These are phyloP conservation scores for Atopsyche davidsoni DNA, from an alignment of 1,140 invertebrate species.

Conservation along the genomic window DNA sequence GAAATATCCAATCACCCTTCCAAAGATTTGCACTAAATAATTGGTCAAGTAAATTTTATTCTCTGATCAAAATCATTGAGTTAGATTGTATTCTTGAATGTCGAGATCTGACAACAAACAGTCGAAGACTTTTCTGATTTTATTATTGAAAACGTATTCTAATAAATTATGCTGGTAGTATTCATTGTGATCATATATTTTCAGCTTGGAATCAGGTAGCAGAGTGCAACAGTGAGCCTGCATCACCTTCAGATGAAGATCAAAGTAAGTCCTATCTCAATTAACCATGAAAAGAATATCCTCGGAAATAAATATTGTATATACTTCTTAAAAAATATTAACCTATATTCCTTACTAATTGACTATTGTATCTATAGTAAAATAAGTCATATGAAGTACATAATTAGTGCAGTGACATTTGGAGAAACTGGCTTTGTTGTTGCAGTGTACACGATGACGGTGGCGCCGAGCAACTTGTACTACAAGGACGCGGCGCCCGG, in stretches of 20 bases:
- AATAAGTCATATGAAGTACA: background rate
- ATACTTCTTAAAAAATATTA: background rate
- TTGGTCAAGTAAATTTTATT: no score
- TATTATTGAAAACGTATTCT: no score
- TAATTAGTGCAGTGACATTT: no score
- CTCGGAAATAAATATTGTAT: background rate
- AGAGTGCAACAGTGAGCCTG: conserved; percentile 48
- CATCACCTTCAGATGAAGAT: conserved; percentile 45
- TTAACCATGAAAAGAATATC: conserved; percentile 7
- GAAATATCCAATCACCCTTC: no score
- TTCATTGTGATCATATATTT: no score
- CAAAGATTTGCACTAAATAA: no score
- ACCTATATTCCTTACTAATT: background rate
- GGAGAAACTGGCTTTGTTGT: no score
- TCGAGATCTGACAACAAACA: no score
- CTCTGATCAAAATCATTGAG: no score
- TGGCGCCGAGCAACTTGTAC: conserved; percentile 47
- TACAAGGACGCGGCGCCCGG: conserved; percentile 69
- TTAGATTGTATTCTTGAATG: no score
- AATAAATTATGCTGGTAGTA: no score
- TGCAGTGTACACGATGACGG: conserved; percentile 34
- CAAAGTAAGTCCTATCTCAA: conserved; percentile 34
- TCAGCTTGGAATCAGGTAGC: conserved; percentile 52
- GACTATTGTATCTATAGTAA: conserved; percentile 1
- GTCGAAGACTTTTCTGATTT: no score